phyloP scores from a whole-genome alignment of 2,797 vertebrate genomes.

The Hylomyscus alleni region DNA sequence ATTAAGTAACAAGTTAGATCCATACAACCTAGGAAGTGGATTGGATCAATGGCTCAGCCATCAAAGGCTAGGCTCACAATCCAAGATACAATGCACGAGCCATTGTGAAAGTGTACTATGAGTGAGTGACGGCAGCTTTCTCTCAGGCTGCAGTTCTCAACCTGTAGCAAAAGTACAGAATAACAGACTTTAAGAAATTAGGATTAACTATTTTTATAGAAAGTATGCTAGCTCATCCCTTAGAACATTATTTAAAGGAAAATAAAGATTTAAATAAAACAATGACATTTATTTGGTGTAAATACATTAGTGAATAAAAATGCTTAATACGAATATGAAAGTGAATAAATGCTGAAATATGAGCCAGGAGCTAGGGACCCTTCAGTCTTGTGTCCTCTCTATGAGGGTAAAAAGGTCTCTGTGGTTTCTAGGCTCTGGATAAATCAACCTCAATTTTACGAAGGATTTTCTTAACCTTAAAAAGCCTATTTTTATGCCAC shows the following conservation, averaged over 20 bases:
- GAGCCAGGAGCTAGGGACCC: not conserved
- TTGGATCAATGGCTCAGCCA: too few species aligned
- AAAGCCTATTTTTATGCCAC: slow-evolving; percentile 78
- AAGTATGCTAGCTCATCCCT: not conserved
- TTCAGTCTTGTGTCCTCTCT: not conserved
- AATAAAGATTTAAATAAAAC: not conserved
- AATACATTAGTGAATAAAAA: slow-evolving; percentile 26
- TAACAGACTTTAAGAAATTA: not conserved
- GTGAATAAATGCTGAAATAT: not conserved
- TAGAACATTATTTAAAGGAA: slow-evolving; percentile 3
- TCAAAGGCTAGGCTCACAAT: not conserved
- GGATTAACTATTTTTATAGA: not conserved
- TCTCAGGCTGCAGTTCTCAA: not conserved
- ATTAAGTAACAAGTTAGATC: not conserved
- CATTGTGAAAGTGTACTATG: not conserved
- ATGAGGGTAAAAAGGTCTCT: slow-evolving; percentile 57
- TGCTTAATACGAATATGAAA: not conserved
- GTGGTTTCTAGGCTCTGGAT: slow-evolving; percentile 38
- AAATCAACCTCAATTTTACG: slow-evolving; percentile 73
- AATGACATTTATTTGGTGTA: not conserved
- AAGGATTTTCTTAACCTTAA: slow-evolving; percentile 78
- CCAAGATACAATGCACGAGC: not conserved
- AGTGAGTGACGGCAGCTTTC: not conserved
- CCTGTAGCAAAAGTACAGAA: not conserved
- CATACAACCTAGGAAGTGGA: not conserved